These are phyloP conservation scores for Pipra filicauda DNA, from an alignment of 2,113 vertebrate species.

Conservation along the genomic window DNA sequence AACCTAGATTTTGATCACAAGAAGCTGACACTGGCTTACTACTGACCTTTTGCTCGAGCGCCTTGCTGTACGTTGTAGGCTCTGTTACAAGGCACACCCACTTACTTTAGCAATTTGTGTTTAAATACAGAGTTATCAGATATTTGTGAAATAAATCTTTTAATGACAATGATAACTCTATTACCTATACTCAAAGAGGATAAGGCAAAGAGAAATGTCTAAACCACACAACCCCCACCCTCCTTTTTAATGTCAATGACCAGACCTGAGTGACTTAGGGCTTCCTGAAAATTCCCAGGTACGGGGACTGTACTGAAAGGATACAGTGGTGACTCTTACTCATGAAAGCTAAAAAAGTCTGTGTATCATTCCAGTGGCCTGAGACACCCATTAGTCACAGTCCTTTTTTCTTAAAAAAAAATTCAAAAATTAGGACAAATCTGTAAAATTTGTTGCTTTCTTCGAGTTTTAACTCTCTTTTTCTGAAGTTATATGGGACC, in stretches of 20 bases:
- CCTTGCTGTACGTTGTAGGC: neutral
- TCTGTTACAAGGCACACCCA: neutral
- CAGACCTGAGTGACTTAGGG: neutral
- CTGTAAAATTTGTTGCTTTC: neutral
- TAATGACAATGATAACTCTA: neutral
- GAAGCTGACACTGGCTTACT: neutral
- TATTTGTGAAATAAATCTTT: neutral
- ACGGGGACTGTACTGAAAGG: neutral
- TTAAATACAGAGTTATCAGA: neutral
- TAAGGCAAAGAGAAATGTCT: neutral
- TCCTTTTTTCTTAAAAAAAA: neutral
- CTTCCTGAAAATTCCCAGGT: neutral
- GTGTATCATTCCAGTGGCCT: neutral
- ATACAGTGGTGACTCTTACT: neutral
- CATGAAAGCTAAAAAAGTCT: neutral
- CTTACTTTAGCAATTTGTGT: neutral
- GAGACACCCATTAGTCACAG: neutral
- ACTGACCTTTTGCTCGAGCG: neutral
- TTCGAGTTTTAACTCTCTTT: neutral
- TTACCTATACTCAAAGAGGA: neutral
- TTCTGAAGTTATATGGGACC: neutral
- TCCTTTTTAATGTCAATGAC: neutral
- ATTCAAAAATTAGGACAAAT: neutral
- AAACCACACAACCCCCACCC: neutral
- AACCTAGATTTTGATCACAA: neutral